A percentile compares a stretch with the other conserved stretches of the same genome.
These are phyloP conservation scores for Idaea aversata DNA, from an alignment of 2,888 invertebrate genomes.

Conservation along the genomic window DNA sequence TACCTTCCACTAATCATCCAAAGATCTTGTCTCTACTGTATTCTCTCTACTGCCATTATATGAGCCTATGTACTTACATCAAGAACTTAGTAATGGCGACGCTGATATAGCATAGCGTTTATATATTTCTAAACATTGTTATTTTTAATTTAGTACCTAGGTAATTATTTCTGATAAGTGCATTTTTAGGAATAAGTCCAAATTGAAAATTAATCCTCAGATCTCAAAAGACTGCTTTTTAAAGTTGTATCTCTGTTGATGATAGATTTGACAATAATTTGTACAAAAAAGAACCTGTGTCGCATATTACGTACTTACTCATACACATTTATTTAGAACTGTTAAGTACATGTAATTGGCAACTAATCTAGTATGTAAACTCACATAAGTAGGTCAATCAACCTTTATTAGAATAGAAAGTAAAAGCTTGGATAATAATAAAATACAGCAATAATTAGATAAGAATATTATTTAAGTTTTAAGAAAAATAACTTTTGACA, in stretches of 20 bases:
- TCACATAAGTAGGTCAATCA: neutral
- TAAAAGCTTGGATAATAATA: no score
- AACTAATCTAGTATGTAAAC: neutral
- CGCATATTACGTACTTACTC: neutral
- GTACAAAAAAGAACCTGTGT: neutral
- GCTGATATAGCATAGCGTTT: neutral
- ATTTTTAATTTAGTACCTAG: neutral
- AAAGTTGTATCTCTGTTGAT: neutral
- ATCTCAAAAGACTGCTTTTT: neutral
- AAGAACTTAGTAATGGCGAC: neutral
- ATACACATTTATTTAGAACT: neutral
- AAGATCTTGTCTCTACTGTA: constrained; percentile 25
- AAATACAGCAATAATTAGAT: neutral
- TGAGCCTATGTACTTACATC: neutral
- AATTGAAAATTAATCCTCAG: neutral
- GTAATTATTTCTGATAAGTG: neutral
- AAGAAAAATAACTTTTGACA: neutral
- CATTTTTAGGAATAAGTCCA: neutral
- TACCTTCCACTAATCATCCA: constrained; percentile 22
- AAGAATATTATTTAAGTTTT: neutral
- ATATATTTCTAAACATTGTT: neutral
- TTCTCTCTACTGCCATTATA: neutral
- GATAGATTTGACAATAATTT: neutral
- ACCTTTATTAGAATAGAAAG: neutral
- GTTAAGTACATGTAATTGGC: neutral